Base-by-base conservation (phyloP, 1,140 invertebrate species). In the Lepidurus apus region DNA sequence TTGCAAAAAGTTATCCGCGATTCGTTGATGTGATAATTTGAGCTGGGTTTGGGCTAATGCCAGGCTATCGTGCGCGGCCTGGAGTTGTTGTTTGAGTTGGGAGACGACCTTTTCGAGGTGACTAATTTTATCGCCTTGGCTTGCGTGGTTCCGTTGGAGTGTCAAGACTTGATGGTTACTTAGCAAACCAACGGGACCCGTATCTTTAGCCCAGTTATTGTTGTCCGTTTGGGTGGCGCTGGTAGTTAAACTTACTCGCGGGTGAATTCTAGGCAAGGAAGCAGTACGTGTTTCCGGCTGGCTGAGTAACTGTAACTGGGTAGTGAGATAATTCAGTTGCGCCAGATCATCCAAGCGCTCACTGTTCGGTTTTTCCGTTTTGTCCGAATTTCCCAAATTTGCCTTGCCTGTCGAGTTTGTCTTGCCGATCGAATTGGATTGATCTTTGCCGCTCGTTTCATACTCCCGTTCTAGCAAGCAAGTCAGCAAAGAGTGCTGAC, bases 271-370 rank as follows among this genome's bases (percentile, higher is more conserved):
- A 65, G 53, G 53, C 7, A 65, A n/a, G 21, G 53, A 65, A n/a
- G 3, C 4, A 65, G 53, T 21, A 65, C 53, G 8, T 21, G 9
- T 65, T 65, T 65, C 53, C 53, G 53, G 53, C 53, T 65, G 53
- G 53, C 21, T 65, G 53, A 65, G 53, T 65, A 65, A 65, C 17
- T 65, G 53, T 65, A 65, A 65, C 53, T 65, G 53, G 6, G 53
- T n/a, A 21, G 53, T 65, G 53, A 65, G 53, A 65, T 65, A 65
- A 65, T 65, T 13, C 17, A 65, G 53, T 65, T 65, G 53, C n/a
- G 53, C 53, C 53, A 65, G 21, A 21, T 65, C 53, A 65, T 65
- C 53, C 53, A 65, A 65, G 17, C 9, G 53, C 53, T 65, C 53
- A 13, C 21, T 13, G 53, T 65, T 65, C n/a, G 17, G 53, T 65